Percentiles rank a stretch among this genome's conserved stretches.
Conservation (phyloP, 1,140 invertebrate genomes). For the Drosophila obscura region DNA sequence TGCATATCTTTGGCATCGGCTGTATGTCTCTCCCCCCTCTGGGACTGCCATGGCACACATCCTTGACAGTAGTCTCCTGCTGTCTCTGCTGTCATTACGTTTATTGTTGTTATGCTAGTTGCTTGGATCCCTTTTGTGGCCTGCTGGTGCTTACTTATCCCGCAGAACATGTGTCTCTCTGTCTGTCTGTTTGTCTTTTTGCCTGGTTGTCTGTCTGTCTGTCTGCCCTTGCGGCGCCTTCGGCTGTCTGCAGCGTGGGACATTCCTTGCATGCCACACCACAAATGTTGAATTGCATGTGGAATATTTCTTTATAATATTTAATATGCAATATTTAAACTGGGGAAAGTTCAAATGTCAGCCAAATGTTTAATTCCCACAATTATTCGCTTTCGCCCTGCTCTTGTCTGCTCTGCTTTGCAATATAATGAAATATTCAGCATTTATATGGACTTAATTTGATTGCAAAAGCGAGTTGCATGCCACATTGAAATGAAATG, state of each 20-base stretch:
- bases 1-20: slow-evolving; percentile 16
- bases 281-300: slow-evolving; percentile 55
- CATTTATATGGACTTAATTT: slow-evolving; percentile 51
- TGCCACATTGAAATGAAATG: slow-evolving; percentile 28
- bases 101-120: slow-evolving; percentile 66
- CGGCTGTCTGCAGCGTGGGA: slow-evolving; percentile 18
- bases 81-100: slow-evolving; percentile 47
- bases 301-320: slow-evolving; percentile 2
- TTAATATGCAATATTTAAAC: slow-evolving; percentile 54
- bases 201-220: slow-evolving; percentile 22
- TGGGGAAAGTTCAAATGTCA: slow-evolving; percentile 39
- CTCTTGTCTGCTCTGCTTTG: not conserved
- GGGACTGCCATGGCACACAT: slow-evolving; percentile 36
- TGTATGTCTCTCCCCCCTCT: slow-evolving; percentile 11
- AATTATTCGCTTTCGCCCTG: slow-evolving; percentile 13
- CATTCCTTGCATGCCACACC: slow-evolving; percentile 43
- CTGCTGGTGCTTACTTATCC: slow-evolving; percentile 60
- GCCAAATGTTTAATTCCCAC: slow-evolving; percentile 43
- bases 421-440: slow-evolving; percentile 43
- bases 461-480: slow-evolving; percentile 28
- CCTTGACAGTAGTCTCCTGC: slow-evolving; percentile 29
- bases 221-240: slow-evolving; percentile 29
- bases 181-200: slow-evolving; percentile 54
- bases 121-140: slow-evolving; percentile 35
- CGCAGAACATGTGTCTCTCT: slow-evolving; percentile 56